These are phyloP conservation scores for Dromius quadrimaculatus DNA, from an alignment of 2,888 invertebrate genomes.

Conservation along the genomic window DNA sequence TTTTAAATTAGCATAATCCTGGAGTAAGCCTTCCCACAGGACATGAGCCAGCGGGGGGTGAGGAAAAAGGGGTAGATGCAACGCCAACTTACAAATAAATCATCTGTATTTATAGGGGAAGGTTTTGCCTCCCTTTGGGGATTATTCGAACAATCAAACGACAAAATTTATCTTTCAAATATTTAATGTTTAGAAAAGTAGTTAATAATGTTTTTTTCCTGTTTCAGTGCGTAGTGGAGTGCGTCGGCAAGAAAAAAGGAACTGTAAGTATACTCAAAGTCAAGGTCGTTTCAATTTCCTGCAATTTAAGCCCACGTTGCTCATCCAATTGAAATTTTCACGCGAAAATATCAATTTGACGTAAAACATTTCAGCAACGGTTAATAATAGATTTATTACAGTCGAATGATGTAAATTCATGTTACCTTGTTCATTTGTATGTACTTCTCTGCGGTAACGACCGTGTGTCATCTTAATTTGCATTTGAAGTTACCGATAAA, in stretches of 20 bases:
- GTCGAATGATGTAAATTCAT: conserved; percentile 14
- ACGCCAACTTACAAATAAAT: conserved; percentile 33
- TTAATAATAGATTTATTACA: conserved; percentile 28
- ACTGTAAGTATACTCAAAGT: conserved; percentile 61
- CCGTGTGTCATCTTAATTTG: conserved; percentile 26
- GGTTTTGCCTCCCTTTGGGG: conserved; percentile 43
- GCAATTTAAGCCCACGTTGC: conserved; percentile 31
- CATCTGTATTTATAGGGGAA: conserved; percentile 42
- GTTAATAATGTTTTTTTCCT: conserved; percentile 44
- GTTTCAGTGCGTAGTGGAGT: conserved; percentile 64
- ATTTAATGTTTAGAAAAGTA: background rate
- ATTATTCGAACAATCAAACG: too few relatives aligned
- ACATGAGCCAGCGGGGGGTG: conserved; percentile 7
- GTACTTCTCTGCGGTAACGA: conserved; percentile 16
- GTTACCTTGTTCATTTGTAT: conserved; percentile 20
- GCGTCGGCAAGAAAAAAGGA: conserved; percentile 63
- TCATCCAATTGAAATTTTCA: background rate
- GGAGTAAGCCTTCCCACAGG: conserved; percentile 34
- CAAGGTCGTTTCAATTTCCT: conserved; percentile 56
- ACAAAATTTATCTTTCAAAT: too few relatives aligned
- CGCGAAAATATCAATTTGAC: background rate
- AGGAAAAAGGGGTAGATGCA: background rate
- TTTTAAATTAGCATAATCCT: conserved; percentile 50
- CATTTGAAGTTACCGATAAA: conserved; percentile 10
- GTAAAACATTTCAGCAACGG: background rate